Conservation (phyloP, 2,888 invertebrate genomes). For the Dendrolimus pini region DNA sequence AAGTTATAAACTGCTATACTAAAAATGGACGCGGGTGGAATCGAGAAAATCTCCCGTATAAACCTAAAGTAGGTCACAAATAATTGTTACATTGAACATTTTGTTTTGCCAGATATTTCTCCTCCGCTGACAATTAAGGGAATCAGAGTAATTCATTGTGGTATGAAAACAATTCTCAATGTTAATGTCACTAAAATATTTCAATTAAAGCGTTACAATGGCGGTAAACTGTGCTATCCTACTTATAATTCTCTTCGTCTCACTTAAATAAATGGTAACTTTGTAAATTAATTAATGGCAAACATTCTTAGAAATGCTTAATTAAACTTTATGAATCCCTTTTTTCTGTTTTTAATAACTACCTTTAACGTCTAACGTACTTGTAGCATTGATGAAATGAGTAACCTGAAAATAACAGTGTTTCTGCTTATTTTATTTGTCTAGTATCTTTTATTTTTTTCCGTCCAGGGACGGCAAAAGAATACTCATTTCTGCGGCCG, state of each 20-base stretch:
- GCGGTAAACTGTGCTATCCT: not conserved
- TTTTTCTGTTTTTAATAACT: not conserved
- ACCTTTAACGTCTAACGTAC: not conserved
- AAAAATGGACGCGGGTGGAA: too few relatives aligned
- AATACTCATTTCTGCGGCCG: too few relatives aligned
- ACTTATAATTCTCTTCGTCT: not conserved
- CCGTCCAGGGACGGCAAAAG: too few relatives aligned
- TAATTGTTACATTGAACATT: constrained; percentile 4
- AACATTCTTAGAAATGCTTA: not conserved
- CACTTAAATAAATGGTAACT: not conserved
- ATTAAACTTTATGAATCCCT: constrained; percentile 1
- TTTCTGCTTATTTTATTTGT: too few relatives aligned
- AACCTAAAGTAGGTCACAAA: too few relatives aligned
- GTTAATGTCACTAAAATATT: constrained; percentile 9
- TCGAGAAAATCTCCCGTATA: too few relatives aligned
- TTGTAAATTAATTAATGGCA: constrained; percentile 2
- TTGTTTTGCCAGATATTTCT: constrained; percentile 39
- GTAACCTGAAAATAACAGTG: too few relatives aligned
- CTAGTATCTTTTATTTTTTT: too few relatives aligned
- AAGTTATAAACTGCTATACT: too few relatives aligned
- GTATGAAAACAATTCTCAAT: constrained; percentile 20
- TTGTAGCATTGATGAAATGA: not conserved
- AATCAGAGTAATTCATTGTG: constrained; percentile 17
- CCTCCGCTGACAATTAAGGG: constrained; percentile 32
- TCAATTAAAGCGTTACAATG: not conserved